phyloP scores from a whole-genome alignment of 2,888 invertebrate genomes.

The Diaphora mendica region DNA sequence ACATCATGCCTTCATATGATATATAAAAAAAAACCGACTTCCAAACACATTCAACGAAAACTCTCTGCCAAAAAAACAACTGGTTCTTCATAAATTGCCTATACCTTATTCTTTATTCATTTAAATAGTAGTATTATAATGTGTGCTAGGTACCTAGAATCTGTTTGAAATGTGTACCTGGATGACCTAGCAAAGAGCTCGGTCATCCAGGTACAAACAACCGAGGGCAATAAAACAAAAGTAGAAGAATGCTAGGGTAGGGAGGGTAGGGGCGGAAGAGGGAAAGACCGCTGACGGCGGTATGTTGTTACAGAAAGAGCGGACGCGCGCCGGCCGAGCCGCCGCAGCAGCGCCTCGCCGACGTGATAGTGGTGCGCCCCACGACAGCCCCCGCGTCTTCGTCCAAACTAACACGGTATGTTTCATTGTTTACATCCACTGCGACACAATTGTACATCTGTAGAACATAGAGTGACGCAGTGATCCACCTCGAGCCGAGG shows the following conservation, averaged over 20 bases:
- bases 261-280: background rate
- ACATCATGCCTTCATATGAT: too few species aligned
- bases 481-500: background rate
- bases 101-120: too few species aligned
- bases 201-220: too few species aligned
- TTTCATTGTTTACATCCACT: background rate
- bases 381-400: slow-evolving; percentile 2
- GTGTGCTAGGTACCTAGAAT: too few species aligned
- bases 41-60: too few species aligned
- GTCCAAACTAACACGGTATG: slow-evolving; percentile 7
- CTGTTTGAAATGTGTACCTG: too few species aligned
- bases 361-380: slow-evolving; percentile 8
- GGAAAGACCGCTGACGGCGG: background rate
- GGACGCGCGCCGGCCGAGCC: slow-evolving; percentile 1
- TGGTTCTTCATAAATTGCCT: too few species aligned
- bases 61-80: too few species aligned
- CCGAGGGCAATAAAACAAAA: background rate
- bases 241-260: background rate
- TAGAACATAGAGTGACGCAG: background rate
- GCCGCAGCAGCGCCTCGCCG: background rate
- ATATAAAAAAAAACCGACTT: too few species aligned
- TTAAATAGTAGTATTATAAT: too few species aligned
- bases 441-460: too few species aligned
- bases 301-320: slow-evolving; percentile 13
- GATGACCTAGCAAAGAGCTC: too few species aligned